Conservation (phyloP, 2,888 invertebrate genomes). For the Watsonalla cultraria region DNA sequence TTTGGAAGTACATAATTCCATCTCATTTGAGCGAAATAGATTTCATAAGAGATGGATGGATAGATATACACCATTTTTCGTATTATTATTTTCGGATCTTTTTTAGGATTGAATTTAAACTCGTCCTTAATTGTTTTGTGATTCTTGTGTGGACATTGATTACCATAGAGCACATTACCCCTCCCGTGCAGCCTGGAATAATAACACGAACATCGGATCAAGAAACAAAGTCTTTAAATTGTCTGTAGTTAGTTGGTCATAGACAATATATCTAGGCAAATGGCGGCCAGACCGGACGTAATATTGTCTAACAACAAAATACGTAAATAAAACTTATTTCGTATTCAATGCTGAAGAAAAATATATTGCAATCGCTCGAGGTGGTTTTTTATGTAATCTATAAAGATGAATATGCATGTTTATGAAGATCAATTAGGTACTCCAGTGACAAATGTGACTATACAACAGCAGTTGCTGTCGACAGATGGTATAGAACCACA, state of each 20-base stretch:
- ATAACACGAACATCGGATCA: too few species aligned
- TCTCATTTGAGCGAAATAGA: too few species aligned
- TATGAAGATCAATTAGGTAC: constrained; percentile 30
- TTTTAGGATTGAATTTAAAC: too few species aligned
- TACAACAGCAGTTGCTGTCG: constrained; percentile 15
- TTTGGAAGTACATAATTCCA: too few species aligned
- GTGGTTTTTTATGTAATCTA: not conserved
- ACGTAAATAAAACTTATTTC: not conserved
- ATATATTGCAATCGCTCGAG: not conserved
- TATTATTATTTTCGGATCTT: too few species aligned
- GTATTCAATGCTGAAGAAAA: not conserved
- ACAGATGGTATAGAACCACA: constrained; percentile 16
- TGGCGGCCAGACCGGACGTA: not conserved
- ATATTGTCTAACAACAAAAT: not conserved
- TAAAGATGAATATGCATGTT: constrained; percentile 41
- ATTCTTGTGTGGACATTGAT: too few species aligned
- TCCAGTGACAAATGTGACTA: constrained; percentile 17
- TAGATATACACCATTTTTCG: too few species aligned
- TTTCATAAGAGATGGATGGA: too few species aligned
- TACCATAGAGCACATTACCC: too few species aligned
- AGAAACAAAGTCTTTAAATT: too few species aligned
- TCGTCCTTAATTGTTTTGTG: too few species aligned
- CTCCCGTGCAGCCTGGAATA: too few species aligned
- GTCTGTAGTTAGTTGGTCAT: not conserved
- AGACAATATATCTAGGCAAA: not conserved